Evolutionary conservation across 2,113 vertebrate genomes (phyloP).

Genomic region (Tachysurus vachellii): DNA sequence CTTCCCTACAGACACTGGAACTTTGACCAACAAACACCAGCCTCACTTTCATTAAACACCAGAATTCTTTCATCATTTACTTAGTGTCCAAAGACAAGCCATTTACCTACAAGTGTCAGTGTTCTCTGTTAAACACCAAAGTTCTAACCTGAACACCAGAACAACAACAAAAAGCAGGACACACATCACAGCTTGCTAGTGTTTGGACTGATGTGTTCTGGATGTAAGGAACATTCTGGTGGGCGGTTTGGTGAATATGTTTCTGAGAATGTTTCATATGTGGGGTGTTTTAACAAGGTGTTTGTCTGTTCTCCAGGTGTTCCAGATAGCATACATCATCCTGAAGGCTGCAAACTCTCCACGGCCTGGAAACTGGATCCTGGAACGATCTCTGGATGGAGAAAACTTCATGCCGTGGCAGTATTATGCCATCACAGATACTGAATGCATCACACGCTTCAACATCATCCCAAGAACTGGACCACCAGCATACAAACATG

Average conservation of each 20-base stretch:
- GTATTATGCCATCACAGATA: conserved; percentile 91
- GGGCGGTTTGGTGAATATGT: not conserved
- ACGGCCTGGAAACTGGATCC: conserved; percentile 94
- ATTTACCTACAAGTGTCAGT: not conserved
- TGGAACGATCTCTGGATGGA: conserved; percentile 89
- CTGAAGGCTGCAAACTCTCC: conserved; percentile 95
- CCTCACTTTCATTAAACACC: not conserved
- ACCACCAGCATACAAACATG: conserved; percentile 84
- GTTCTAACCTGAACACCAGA: not conserved
- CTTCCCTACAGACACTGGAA: not conserved
- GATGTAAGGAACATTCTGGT: not conserved
- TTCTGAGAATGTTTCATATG: not conserved
- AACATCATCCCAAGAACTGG: conserved; percentile 83
- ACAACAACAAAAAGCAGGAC: too few relatives aligned
- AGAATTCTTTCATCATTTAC: not conserved
- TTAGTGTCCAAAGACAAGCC: not conserved
- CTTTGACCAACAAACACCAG: not conserved
- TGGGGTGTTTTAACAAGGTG: not conserved
- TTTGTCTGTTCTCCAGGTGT: conserved; percentile 75
- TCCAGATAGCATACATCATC: conserved; percentile 95
- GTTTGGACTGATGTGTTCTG: not conserved
- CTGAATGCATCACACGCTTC: conserved; percentile 91
- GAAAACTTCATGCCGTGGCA: conserved; percentile 89
- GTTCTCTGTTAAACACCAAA: not conserved
- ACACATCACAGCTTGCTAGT: not conserved